Evolutionary conservation across 2,888 invertebrate species (phyloP), one percentile per base, ranked within the genome.

Genomic region (Amphimallon solstitiale): DNA sequence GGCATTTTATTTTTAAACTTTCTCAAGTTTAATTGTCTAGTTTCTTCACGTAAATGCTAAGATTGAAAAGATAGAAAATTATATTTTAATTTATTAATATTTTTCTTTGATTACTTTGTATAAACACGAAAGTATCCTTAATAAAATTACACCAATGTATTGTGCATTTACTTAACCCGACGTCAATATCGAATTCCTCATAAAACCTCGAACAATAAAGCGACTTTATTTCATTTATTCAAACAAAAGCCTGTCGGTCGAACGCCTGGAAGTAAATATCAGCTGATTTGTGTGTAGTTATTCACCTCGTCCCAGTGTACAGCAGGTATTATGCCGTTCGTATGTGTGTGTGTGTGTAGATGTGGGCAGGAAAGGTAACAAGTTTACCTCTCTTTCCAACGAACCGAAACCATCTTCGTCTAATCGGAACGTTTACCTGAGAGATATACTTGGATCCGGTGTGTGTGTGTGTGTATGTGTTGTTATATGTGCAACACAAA

Each of bases 171-270:
- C 35, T 51, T 51, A 34, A 51, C 17, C 12, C 10, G n/a, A 35
- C 15, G 35, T 51, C 51, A 17, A 51, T 51, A 17, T 46, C 46
- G 46, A 46, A 35, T 35, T 51, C 17, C 37, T 51, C 51, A 35
- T 51, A 34, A 17, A 51, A 17, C 51, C 2, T 51, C 35, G 17
- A 7, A 51, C 51, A 17, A 34, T 17, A 51, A 34, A 51, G 17
- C 51, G 51, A 51, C 51, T 51, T 70, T 68, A 66, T 64, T 68
- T 68, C 68, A 70, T 70, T 70, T 68, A 68, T 66, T 63, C 52
- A 70, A 70, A 67, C 68, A 70, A 68, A 61, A 66, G 60, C 62
- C 35, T 61, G 40, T 19, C 21, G 59, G 29, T 23, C 63, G 14
- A 64, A 43, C 64, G 38, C 37, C 38, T 45, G 54, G 45, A 59